Conservation (phyloP, 2,113 vertebrate species). For the Limanda limanda region DNA sequence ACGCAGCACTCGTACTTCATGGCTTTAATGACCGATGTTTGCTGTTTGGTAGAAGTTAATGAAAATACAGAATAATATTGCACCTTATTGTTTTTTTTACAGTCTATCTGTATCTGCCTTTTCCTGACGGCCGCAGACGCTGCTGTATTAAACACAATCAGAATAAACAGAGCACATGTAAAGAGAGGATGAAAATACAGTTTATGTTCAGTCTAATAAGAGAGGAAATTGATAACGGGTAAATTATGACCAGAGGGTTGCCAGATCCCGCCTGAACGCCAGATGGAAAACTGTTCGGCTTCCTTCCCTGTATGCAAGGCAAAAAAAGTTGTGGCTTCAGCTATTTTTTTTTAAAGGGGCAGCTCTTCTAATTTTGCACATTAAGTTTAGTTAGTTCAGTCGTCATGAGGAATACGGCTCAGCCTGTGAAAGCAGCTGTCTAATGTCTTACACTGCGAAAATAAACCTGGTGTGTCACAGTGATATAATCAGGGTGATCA, state of each 20-base stretch:
- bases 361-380: neutral
- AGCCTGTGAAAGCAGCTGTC: neutral
- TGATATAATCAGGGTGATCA: neutral
- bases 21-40: conserved; percentile 35
- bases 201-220: neutral
- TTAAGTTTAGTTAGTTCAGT: neutral
- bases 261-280: neutral
- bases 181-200: neutral
- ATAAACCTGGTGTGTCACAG: neutral
- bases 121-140: neutral
- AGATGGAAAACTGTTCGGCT: conserved; percentile 10
- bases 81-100: neutral
- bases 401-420: neutral
- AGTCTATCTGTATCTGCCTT: neutral
- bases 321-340: neutral
- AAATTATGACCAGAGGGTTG: conserved; percentile 26
- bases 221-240: conserved; percentile 27
- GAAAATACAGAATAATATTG: conserved; percentile 9
- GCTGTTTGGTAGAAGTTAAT: conserved; percentile 16
- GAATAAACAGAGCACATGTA: neutral
- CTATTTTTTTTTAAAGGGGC: neutral
- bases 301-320: neutral
- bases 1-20: conserved; percentile 10
- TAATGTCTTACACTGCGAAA: neutral
- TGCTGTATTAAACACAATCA: neutral